Base-by-base conservation (phyloP, 2,888 invertebrate species). In the Eilema griseolum region DNA sequence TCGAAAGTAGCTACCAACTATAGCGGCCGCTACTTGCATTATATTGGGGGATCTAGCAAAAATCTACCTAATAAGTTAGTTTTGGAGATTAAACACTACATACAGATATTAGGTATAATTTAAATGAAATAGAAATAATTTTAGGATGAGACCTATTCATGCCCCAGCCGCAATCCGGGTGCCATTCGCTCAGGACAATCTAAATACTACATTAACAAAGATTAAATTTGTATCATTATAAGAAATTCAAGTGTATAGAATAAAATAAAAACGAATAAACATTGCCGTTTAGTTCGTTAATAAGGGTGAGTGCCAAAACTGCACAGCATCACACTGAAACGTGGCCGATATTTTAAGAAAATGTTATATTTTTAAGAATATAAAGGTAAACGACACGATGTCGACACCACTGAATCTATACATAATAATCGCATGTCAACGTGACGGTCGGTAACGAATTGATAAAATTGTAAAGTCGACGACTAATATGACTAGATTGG, bases 371-470 rank as follows among this genome's bases (percentile, higher is more conserved):
- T 75, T 85, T 75, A 81, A 86, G 83, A 88, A 88, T 85, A 83
- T 75, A 83, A 83, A 88, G 88, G 87, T 89, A 89, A 89, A 87
- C 82, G 90, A 87, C 87, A 85, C 81, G 80, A 74, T 46, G 62
- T 46, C n/a, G 70, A 70, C 66, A 77, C 71, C 70, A 71, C 69
- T 60, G 61, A 62, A 56, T 28, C 26, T 60, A 61, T 59, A 66
- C 67, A 68, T 57, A 72, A 80, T 70, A 65, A 64, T 52, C 60
- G 69, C 63, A 41, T 11, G 64, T n/a, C 65, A 71, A 33, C 16
- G 66, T 28, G 28, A 70, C 16, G 62, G 37, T 65, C 33, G 37
- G 86, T 85, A 86, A 85, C 79, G 74, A 80, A 71, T 73, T 64
- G 66, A 67, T 72, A 60, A 66, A 59, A 70, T 63, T 60, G 26